Evolutionary conservation across 2,888 invertebrate species (phyloP).

Genomic region (Lottia gigantea): DNA sequence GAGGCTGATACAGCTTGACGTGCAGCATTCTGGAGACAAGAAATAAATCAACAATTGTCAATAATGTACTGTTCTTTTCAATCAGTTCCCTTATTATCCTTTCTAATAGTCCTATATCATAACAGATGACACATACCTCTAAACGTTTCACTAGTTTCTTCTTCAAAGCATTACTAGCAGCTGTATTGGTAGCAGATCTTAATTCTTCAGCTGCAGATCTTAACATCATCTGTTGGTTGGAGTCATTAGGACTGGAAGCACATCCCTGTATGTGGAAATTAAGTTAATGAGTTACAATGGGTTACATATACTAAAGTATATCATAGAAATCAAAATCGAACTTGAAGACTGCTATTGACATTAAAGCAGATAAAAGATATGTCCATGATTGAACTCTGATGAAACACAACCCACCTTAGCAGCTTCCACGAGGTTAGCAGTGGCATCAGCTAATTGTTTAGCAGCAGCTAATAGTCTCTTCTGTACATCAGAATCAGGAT

Average conservation of each 20-base stretch:
- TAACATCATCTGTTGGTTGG: constrained; percentile 84
- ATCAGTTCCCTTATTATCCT: too few relatives aligned
- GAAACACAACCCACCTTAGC: constrained; percentile 74
- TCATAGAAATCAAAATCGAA: too few relatives aligned
- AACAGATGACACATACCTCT: constrained; percentile 67
- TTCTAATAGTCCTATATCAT: too few relatives aligned
- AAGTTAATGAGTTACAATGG: too few relatives aligned
- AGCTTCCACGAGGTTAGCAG: constrained; percentile 95
- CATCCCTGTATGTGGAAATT: constrained; percentile 74
- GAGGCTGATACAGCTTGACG: constrained; percentile 88
- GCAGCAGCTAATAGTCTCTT: constrained; percentile 92
- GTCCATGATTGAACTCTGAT: background rate
- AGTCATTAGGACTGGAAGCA: constrained; percentile 85
- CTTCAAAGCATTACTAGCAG: constrained; percentile 84
- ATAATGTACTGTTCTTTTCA: too few relatives aligned
- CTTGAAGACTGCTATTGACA: too few relatives aligned
- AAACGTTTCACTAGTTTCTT: constrained; percentile 78
- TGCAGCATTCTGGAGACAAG: constrained; percentile 73
- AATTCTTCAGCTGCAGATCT: constrained; percentile 92
- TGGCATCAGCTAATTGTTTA: constrained; percentile 92
- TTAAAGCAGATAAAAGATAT: too few relatives aligned
- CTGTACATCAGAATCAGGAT: constrained; percentile 89
- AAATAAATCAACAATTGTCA: background rate
- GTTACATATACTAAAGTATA: too few relatives aligned
- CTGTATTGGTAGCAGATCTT: constrained; percentile 85